These are phyloP conservation scores for Sarcophilus harrisii DNA, from an alignment of 2,797 vertebrate genomes.

Conservation along the genomic window DNA sequence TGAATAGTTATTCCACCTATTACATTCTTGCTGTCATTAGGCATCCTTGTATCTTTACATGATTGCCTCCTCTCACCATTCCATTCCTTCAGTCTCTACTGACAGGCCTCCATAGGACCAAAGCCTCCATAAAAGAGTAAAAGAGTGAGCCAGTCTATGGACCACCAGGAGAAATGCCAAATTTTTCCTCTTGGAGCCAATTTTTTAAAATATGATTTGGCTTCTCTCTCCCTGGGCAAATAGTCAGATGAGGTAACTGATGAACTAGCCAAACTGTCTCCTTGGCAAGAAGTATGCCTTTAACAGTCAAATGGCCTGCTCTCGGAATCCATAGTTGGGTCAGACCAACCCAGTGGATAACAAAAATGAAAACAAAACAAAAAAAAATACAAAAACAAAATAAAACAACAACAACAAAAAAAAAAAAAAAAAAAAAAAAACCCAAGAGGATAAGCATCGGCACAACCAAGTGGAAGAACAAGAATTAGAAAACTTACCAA, in stretches of 20 bases:
- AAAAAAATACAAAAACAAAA: not conserved
- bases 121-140: conserved; percentile 20
- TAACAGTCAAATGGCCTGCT: conserved; percentile 12
- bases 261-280: conserved; percentile 24
- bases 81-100: conserved; percentile 9
- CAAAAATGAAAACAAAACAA: not conserved
- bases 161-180: conserved; percentile 28
- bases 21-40: not conserved
- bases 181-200: conserved; percentile 13
- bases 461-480: conserved; percentile 33
- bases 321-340: not conserved
- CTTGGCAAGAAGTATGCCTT: conserved; percentile 14
- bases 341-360: not conserved
- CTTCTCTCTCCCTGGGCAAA: not conserved
- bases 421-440: not conserved
- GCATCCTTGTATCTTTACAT: conserved; percentile 3
- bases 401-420: too few relatives aligned
- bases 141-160: not conserved
- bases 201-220: not conserved
- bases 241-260: not conserved
- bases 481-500: conserved; percentile 66
- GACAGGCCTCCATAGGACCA: conserved; percentile 3
- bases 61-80: conserved; percentile 26
- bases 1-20: conserved; percentile 24
- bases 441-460: conserved; percentile 6